Percentiles rank a stretch among this genome's conserved stretches.
phyloP scores from a whole-genome alignment of 92 coral and sea anemone species.

The Epizoanthus illoricatus region DNA sequence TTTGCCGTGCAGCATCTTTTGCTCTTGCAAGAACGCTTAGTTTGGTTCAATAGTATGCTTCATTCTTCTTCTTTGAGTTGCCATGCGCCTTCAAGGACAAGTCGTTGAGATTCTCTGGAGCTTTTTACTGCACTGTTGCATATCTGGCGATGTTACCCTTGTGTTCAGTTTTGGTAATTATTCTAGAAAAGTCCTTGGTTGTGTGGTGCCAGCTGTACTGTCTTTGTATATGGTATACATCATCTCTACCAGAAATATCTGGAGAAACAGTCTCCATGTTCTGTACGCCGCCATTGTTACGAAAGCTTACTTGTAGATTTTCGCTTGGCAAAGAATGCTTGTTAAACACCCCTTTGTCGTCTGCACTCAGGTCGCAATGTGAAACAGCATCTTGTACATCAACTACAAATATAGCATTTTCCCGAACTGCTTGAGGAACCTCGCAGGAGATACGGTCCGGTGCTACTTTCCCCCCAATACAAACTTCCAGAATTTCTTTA shows the following conservation, averaged over 20 bases:
- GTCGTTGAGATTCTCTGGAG: conserved; percentile 4
- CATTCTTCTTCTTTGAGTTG: conserved; percentile 34
- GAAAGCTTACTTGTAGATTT: conserved; percentile 8
- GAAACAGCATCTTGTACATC: conserved; percentile 29
- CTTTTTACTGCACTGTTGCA: conserved; percentile 63
- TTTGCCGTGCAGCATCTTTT: conserved; percentile 17
- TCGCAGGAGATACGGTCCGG: conserved; percentile 1
- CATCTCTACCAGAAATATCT: conserved; percentile 4
- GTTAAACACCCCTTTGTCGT: conserved; percentile 44
- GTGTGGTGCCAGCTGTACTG: conserved; percentile 65
- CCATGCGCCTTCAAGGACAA: conserved; percentile 40
- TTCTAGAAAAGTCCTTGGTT: conserved; percentile 28
- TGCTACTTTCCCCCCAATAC: conserved; percentile 27
- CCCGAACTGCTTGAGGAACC: conserved; percentile 46
- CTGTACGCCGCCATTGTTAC: conserved; percentile 6
- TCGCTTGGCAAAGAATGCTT: conserved; percentile 47
- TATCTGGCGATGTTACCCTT: conserved; percentile 31
- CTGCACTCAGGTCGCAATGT: conserved; percentile 38
- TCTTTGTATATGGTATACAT: conserved; percentile 36
- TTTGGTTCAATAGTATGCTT: conserved; percentile 44
- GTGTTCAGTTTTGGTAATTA: conserved; percentile 48
- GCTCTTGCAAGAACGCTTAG: conserved; percentile 43
- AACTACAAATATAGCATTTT: conserved; percentile 43
- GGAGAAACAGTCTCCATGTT: not conserved
- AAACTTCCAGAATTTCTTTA: conserved; percentile 39